phyloP scores from a whole-genome alignment of 1,140 invertebrate species.

The Zeugodacus cucurbitae region DNA sequence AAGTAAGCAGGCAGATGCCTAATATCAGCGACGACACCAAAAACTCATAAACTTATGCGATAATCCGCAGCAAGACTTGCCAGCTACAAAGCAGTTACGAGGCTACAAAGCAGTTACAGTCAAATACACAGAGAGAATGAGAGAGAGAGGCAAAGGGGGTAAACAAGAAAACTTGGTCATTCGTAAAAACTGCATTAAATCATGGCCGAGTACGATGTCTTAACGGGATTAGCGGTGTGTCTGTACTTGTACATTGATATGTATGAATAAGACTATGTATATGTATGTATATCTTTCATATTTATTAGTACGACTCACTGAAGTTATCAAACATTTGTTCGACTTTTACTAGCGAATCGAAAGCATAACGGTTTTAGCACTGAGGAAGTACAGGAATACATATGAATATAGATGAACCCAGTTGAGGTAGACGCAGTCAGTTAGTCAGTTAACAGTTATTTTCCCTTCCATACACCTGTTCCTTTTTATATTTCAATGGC shows the following conservation, averaged over 20 bases:
- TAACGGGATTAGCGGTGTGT: neutral
- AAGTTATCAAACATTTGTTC: neutral
- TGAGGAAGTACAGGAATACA: too few species aligned
- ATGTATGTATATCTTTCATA: neutral
- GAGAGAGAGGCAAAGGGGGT: too few species aligned
- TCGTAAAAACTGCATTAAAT: neutral
- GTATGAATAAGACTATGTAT: too few species aligned
- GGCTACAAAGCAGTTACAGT: too few species aligned
- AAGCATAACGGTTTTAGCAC: neutral
- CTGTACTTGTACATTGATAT: too few species aligned
- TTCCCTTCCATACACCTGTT: too few species aligned
- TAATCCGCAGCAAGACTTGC: neutral
- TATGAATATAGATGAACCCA: too few species aligned
- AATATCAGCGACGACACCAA: neutral
- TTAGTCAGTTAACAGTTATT: too few species aligned
- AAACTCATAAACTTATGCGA: neutral
- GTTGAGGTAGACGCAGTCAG: too few species aligned
- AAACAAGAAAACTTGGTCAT: neutral
- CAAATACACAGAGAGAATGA: too few species aligned
- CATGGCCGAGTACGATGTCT: neutral
- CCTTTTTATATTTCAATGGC: too few species aligned
- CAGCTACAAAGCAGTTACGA: neutral
- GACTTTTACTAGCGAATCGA: neutral
- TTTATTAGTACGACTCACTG: neutral
- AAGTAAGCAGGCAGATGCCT: neutral